These are phyloP conservation scores for Perccottus glenii DNA, from an alignment of 2,113 vertebrate genomes.

Conservation along the genomic window DNA sequence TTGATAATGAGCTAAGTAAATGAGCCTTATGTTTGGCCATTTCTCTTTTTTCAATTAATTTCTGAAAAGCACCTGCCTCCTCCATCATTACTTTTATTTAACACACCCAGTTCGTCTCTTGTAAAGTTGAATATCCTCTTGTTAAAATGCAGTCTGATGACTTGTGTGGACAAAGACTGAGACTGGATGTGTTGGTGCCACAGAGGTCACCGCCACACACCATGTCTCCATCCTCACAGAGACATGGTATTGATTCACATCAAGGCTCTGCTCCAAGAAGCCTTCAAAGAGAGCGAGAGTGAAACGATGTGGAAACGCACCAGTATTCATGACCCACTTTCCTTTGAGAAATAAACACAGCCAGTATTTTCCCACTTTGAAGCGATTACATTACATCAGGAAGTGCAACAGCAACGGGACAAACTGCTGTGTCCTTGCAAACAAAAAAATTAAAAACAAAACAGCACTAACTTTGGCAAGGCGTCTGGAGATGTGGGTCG, in stretches of 20 bases:
- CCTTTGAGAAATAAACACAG: background rate
- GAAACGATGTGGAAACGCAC: background rate
- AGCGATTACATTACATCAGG: background rate
- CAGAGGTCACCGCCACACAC: background rate
- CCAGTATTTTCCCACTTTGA: background rate
- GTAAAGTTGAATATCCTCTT: too few species aligned
- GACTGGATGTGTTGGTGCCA: background rate
- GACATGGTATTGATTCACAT: constrained; percentile 2
- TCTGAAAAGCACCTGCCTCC: too few species aligned
- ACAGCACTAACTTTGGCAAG: background rate
- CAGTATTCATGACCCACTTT: constrained; percentile 3
- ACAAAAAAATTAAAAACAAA: background rate
- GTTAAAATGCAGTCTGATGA: background rate
- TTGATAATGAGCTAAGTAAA: too few species aligned
- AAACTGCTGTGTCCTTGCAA: background rate
- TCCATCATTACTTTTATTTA: background rate
- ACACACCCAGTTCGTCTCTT: background rate
- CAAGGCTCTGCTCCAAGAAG: background rate
- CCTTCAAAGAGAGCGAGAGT: background rate
- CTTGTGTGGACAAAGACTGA: background rate
- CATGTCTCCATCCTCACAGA: background rate
- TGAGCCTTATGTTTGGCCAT: too few species aligned
- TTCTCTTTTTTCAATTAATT: too few species aligned
- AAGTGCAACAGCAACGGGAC: background rate
- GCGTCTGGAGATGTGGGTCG: background rate